Evolutionary conservation across 1,140 invertebrate genomes (phyloP).

Genomic region (Drosophila rufa): DNA sequence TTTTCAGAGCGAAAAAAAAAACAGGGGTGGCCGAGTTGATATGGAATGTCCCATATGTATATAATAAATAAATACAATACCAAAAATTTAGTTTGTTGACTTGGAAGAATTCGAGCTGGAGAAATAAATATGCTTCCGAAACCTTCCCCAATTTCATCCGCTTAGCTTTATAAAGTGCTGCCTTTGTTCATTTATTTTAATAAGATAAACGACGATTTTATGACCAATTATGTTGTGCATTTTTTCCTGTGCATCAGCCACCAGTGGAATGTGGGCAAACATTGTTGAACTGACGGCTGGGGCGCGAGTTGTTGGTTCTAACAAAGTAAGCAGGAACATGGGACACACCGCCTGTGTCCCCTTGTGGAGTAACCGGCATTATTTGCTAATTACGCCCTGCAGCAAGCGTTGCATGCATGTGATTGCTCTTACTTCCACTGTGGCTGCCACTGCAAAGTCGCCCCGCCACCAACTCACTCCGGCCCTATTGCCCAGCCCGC

Average conservation of each 20-base stretch:
- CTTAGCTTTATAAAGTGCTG: background rate
- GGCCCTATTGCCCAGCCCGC: constrained; percentile 7
- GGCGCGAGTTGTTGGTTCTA: constrained; percentile 66
- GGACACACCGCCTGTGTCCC: constrained; percentile 7
- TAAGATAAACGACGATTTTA: background rate
- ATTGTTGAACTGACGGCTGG: constrained; percentile 69
- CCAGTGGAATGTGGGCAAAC: constrained; percentile 67
- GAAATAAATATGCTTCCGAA: background rate
- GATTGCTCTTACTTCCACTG: constrained; percentile 60
- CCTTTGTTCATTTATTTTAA: background rate
- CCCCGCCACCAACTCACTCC: constrained; percentile 4
- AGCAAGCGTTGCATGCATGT: constrained; percentile 76
- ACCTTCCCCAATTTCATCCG: background rate
- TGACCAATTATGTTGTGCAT: background rate
- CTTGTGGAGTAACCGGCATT: constrained; percentile 49
- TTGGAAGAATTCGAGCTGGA: too few relatives aligned
- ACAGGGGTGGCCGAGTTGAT: too few relatives aligned
- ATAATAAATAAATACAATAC: too few relatives aligned
- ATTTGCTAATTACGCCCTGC: constrained; percentile 82
- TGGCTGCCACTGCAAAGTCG: background rate
- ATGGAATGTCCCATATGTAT: too few relatives aligned
- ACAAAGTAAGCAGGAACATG: constrained; percentile 47
- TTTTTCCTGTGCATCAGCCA: constrained; percentile 8
- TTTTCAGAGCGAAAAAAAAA: too few relatives aligned
- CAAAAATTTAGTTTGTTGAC: too few relatives aligned